Conservation (phyloP, 1,140 invertebrate species). For the Lordiphosa mommai region DNA sequence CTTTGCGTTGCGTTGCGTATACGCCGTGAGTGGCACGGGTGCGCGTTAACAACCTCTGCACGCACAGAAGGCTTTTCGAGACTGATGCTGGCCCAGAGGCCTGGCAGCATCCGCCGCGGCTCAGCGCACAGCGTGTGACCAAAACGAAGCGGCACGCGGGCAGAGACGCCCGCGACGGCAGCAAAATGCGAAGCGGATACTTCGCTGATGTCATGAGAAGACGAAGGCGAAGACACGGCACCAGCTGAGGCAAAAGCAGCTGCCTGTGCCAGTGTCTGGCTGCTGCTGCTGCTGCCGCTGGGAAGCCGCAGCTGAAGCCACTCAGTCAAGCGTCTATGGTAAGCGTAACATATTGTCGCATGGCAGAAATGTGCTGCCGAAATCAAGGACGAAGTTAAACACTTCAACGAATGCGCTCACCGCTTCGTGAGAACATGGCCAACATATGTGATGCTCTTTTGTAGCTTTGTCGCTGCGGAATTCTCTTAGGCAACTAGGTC, state of each 20-base stretch:
- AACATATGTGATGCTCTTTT: conserved; percentile 37
- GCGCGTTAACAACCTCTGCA: conserved; percentile 72
- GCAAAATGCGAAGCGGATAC: conserved; percentile 25
- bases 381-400: conserved; percentile 71
- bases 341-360: conserved; percentile 70
- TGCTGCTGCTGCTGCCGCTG: neutral
- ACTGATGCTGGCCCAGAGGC: conserved; percentile 58
- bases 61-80: conserved; percentile 72
- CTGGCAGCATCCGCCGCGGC: conserved; percentile 16
- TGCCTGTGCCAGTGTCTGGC: conserved; percentile 6
- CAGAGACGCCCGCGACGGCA: conserved; percentile 26
- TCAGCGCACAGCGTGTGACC: conserved; percentile 29
- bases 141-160: conserved; percentile 2
- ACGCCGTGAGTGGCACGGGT: conserved; percentile 56
- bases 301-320: conserved; percentile 13
- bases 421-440: neutral
- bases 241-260: conserved; percentile 20
- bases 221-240: conserved; percentile 22
- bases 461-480: conserved; percentile 52
- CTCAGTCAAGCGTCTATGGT: conserved; percentile 27
- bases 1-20: conserved; percentile 51
- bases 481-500: conserved; percentile 57
- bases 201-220: conserved; percentile 45
- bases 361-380: conserved; percentile 41
- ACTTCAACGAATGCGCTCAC: conserved; percentile 43